phyloP scores from a whole-genome alignment of 2,113 vertebrate genomes.

The Lophotis ruficrista region DNA sequence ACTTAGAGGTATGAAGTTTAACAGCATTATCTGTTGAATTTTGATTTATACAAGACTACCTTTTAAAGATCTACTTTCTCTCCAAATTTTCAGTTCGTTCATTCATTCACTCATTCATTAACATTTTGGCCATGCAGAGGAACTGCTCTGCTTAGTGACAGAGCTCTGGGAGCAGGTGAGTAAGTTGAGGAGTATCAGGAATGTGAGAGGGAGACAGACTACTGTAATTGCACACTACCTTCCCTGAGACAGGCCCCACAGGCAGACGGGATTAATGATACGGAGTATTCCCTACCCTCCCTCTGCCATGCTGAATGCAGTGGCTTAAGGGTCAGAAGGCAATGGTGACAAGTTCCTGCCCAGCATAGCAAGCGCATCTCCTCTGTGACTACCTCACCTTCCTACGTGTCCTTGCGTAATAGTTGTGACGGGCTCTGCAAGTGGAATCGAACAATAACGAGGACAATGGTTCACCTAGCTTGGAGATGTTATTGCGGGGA shows the following conservation, averaged over 20 bases:
- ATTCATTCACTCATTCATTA: background rate
- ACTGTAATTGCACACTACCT: background rate
- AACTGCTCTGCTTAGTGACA: background rate
- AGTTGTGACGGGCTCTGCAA: background rate
- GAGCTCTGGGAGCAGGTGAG: background rate
- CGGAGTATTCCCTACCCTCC: background rate
- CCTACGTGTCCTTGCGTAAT: background rate
- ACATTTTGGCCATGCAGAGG: background rate
- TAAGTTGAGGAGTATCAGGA: background rate
- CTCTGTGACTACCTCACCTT: background rate
- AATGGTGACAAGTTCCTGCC: background rate
- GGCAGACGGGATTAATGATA: background rate
- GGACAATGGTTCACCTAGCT: background rate
- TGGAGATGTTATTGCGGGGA: background rate
- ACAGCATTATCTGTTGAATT: background rate
- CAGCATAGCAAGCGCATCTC: background rate
- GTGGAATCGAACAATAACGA: background rate
- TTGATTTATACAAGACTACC: background rate
- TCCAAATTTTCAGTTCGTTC: background rate
- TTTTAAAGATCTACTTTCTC: background rate
- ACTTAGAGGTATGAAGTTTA: background rate
- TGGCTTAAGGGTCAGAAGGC: background rate
- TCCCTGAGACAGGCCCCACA: background rate
- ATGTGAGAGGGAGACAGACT: background rate
- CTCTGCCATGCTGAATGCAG: background rate